phyloP scores from a whole-genome alignment of 1,140 invertebrate genomes.

The Polyergus mexicanus region DNA sequence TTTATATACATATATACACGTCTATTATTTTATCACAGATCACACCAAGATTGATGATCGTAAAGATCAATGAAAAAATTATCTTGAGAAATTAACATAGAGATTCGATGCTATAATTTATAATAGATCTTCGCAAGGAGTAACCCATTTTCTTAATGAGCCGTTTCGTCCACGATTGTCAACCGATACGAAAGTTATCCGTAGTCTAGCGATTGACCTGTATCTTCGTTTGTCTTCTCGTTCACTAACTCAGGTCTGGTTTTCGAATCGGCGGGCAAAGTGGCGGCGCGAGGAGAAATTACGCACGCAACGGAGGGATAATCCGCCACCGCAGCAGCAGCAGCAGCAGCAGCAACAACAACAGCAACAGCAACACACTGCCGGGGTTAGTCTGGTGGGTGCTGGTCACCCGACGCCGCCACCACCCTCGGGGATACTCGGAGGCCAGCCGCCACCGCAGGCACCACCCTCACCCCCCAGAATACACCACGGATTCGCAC shows the following conservation, averaged over 20 bases:
- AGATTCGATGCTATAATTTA: neutral
- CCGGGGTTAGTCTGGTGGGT: slow-evolving; percentile 83
- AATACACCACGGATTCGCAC: slow-evolving; percentile 85
- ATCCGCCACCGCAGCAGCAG: slow-evolving; percentile 81
- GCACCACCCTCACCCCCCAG: slow-evolving; percentile 84
- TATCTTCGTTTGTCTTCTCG: slow-evolving; percentile 83
- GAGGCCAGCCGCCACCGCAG: slow-evolving; percentile 82
- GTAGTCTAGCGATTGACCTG: slow-evolving; percentile 82
- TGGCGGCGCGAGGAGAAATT: slow-evolving; percentile 99
- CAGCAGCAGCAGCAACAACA: slow-evolving; percentile 84
- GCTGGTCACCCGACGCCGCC: slow-evolving; percentile 87
- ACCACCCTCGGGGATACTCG: slow-evolving; percentile 80
- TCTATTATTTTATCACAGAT: slow-evolving; percentile 9
- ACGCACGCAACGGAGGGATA: slow-evolving; percentile 92
- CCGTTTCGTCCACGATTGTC: slow-evolving; percentile 40
- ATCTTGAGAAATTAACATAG: neutral
- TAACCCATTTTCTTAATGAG: neutral
- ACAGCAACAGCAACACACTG: slow-evolving; percentile 82
- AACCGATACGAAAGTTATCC: slow-evolving; percentile 48
- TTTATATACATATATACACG: slow-evolving; percentile 2
- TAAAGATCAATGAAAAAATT: neutral
- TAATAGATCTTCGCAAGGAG: neutral
- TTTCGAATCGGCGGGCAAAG: slow-evolving; percentile 99
- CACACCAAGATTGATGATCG: neutral
- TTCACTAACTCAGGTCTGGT: slow-evolving; percentile 95